Percentiles rank a stretch among this genome's conserved stretches.
phyloP scores from a whole-genome alignment of 2,888 invertebrate genomes.

The Rhabditoides inermis region DNA sequence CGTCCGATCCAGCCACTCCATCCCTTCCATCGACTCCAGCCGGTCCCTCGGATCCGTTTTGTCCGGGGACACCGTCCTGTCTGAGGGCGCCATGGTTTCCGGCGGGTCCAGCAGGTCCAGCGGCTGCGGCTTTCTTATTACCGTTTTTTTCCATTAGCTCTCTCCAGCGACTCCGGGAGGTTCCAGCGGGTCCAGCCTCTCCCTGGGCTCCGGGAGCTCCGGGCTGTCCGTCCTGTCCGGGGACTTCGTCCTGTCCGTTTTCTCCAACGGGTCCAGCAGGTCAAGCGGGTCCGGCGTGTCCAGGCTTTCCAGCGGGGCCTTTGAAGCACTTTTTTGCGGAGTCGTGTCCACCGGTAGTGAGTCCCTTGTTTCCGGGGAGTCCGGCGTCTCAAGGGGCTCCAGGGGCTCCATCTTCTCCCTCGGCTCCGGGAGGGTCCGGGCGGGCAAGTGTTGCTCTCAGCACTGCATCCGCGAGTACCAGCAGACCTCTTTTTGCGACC shows the following conservation, averaged over 20 bases:
- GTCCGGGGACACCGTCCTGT: slow-evolving; percentile 20
- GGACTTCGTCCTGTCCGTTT: slow-evolving; percentile 17
- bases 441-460: slow-evolving; percentile 15
- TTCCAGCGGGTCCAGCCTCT: slow-evolving; percentile 12
- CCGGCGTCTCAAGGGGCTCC: too few species aligned
- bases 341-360: too few species aligned
- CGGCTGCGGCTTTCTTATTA: too few species aligned
- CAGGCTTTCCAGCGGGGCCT: slow-evolving; percentile 20
- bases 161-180: too few species aligned
- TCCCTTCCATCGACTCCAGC: slow-evolving; percentile 19
- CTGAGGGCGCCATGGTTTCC: slow-evolving; percentile 17
- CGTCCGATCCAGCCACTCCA: slow-evolving; percentile 15
- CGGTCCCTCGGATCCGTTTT: slow-evolving; percentile 19
- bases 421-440: slow-evolving; percentile 14
- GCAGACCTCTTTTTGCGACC: too few species aligned
- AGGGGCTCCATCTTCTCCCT: slow-evolving; percentile 9
- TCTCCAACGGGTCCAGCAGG: slow-evolving; percentile 16
- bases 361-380: too few species aligned
- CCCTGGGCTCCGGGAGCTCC: slow-evolving; percentile 17
- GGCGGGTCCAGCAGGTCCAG: slow-evolving; percentile 10
- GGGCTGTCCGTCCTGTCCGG: slow-evolving; percentile 14
- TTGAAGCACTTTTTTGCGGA: slow-evolving; percentile 14
- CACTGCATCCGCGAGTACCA: slow-evolving; percentile 11
- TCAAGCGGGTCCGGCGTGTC: slow-evolving; percentile 14
- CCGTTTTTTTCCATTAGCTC: not conserved